Base-by-base conservation (phyloP, 2,888 invertebrate genomes). In the Ormyrus pomaceus region DNA sequence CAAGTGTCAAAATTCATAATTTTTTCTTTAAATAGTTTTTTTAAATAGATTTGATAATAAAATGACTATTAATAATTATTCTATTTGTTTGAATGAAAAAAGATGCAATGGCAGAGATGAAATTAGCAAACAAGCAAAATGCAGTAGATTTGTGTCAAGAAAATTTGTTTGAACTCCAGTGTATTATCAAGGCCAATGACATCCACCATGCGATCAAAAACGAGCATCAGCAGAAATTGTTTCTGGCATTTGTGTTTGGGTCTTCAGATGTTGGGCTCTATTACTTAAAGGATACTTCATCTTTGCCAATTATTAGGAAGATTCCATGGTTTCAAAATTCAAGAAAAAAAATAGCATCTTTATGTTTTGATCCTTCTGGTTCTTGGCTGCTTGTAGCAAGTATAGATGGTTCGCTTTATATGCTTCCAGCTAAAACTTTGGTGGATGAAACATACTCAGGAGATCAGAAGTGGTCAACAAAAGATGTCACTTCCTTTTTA, bases 291-390 rank as follows among this genome's bases (percentile, higher is more conserved):
- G 85, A 89, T 53, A 82, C 83, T 9, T 74, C 82, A 9, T 83
- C 82, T 59, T 68, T 83, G 7, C 89, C 90, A 10, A 81, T 88
- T 3, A 84, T 90, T 68, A 90, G 88, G 69, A 86, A 87, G 61
- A 84, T 91, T 62, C 88, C 89, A 50, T 91, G 90, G 90, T 90
- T 89, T 83, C 88, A 87, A 86, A 87, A 87, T 4, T 81, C 85
- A 7, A 85, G 87, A 53, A 89, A 87, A 83, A 83, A 85, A 71
- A 87, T 90, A 10, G 82, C 88, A n/a, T 87, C 89, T 70, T 80
- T 96, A 89, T 96, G 96, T 89, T 97, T 97, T 91, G 96, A 97
- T 91, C 95, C 96, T 1, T 93, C 95, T 80, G 96, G 96, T 75
- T 94, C 94, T 61, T 96, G 96, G 95, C 91, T 95, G 48, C 91